phyloP scores from a whole-genome alignment of 2,113 vertebrate species.

The Oreochromis tanganicae region DNA sequence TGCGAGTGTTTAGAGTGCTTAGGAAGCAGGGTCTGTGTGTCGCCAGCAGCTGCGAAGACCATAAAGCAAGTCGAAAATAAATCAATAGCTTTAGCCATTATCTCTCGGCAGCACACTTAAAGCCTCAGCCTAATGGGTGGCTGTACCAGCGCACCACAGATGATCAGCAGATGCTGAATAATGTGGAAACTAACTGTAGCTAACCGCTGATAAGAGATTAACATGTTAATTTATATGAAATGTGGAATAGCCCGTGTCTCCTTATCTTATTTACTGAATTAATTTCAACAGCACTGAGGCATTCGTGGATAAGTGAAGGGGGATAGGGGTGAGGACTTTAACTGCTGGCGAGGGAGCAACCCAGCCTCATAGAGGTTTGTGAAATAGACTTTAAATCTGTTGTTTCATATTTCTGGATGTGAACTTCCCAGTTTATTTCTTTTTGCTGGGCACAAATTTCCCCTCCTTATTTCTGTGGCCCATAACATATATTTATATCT shows the following conservation, averaged over 20 bases:
- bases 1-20: not conserved
- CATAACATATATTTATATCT: not conserved
- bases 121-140: slow-evolving; percentile 13
- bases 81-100: slow-evolving; percentile 57
- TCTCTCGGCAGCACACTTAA: slow-evolving; percentile 39
- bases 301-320: not conserved
- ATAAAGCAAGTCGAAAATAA: slow-evolving; percentile 21
- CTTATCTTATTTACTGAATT: not conserved
- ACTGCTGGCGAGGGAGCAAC: not conserved
- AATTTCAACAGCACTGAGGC: not conserved
- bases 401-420: not conserved
- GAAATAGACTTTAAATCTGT: not conserved
- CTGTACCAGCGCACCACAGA: not conserved
- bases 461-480: not conserved
- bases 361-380: not conserved
- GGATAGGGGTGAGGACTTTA: not conserved
- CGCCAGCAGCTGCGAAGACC: slow-evolving; percentile 1
- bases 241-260: not conserved
- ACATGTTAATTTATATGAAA: not conserved
- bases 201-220: not conserved
- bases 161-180: slow-evolving; percentile 23
- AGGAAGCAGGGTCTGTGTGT: slow-evolving; percentile 7
- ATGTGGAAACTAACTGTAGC: slow-evolving; percentile 17
- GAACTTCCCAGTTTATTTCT: not conserved
- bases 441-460: not conserved